Percentiles rank a stretch among this genome's conserved stretches.
These are phyloP conservation scores for Sorex maritimensis DNA, from an alignment of 2,797 vertebrate species.

Conservation along the genomic window DNA sequence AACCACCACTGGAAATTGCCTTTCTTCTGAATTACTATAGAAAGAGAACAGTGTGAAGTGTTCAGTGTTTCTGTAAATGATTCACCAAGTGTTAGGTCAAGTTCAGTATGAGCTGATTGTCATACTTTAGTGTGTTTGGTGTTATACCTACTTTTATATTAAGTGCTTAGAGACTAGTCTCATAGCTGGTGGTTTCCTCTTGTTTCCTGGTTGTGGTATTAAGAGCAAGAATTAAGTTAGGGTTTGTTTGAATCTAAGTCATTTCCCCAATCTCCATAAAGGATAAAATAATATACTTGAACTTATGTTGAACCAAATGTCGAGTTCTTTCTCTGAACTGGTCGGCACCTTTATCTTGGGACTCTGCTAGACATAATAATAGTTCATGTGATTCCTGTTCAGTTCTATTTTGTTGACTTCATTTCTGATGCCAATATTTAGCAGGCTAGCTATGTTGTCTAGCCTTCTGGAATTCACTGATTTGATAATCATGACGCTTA, in stretches of 20 bases:
- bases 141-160: neutral
- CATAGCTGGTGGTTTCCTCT: neutral
- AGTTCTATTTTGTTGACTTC: constrained; percentile 67
- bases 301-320: constrained; percentile 38
- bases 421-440: constrained; percentile 5
- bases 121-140: neutral
- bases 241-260: constrained; percentile 13
- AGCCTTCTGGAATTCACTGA: constrained; percentile 53
- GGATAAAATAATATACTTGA: neutral
- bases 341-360: neutral
- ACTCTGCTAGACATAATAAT: constrained; percentile 6
- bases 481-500: constrained; percentile 51
- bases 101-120: neutral
- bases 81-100: neutral
- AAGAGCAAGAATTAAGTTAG: constrained; percentile 1
- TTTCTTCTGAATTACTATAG: constrained; percentile 6
- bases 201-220: neutral
- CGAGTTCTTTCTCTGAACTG: constrained; percentile 46
- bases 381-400: constrained; percentile 59
- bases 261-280: neutral
- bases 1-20: neutral
- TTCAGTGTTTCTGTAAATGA: neutral
- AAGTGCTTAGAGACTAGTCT: neutral
- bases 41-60: constrained; percentile 17
- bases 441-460: constrained; percentile 45